Percentiles rank a stretch among this genome's conserved stretches.
Conservation (phyloP, 2,888 invertebrate genomes). For the Hofmannophila pseudospretella region DNA sequence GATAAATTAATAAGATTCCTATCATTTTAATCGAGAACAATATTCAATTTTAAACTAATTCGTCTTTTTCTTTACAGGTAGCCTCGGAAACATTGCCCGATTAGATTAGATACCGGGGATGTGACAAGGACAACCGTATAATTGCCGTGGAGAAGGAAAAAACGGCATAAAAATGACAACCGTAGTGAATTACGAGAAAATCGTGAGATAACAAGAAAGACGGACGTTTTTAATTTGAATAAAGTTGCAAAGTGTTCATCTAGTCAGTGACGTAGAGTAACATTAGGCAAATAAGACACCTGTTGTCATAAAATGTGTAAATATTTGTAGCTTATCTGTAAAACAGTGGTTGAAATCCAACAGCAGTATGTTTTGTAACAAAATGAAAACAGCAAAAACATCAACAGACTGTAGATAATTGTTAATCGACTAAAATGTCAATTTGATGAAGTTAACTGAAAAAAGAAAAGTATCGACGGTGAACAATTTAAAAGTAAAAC, state of each 20-base stretch:
- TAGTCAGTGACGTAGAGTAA: slow-evolving; percentile 5
- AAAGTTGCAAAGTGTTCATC: slow-evolving; percentile 5
- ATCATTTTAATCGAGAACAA: too few relatives aligned
- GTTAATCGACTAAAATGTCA: background rate
- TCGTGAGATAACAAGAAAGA: slow-evolving; percentile 3
- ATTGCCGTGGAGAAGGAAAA: slow-evolving; percentile 4
- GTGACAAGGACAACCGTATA: slow-evolving; percentile 12
- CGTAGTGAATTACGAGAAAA: slow-evolving; percentile 4
- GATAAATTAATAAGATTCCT: too few relatives aligned
- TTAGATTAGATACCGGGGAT: slow-evolving; percentile 35
- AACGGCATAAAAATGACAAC: slow-evolving; percentile 6
- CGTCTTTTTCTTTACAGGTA: slow-evolving; percentile 37
- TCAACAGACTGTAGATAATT: background rate
- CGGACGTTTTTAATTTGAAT: background rate
- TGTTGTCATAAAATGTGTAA: background rate
- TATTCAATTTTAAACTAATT: slow-evolving; percentile 26
- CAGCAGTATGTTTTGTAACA: background rate
- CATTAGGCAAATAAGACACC: background rate
- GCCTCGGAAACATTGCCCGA: slow-evolving; percentile 21
- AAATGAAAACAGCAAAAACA: background rate
- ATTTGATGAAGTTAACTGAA: background rate
- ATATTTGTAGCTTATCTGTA: background rate
- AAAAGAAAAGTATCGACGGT: background rate
- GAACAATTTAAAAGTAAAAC: background rate
- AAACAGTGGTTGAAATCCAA: background rate